Base-by-base conservation (phyloP, 1,140 invertebrate species). In the Pinna nobilis region DNA sequence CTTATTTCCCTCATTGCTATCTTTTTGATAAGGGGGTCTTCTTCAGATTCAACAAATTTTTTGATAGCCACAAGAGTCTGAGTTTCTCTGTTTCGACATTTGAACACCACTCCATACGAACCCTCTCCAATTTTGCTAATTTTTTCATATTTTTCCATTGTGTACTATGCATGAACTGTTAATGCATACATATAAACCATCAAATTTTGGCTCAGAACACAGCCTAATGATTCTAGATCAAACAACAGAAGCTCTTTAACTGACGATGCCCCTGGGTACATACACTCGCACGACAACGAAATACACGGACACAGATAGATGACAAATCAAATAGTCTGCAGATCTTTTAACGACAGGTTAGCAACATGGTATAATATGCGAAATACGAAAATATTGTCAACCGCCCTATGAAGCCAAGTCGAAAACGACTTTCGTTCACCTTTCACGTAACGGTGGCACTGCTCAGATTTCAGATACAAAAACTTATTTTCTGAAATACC, bases 101-200 rank as follows among this genome's bases (percentile, higher is more conserved):
- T 99, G 92, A 98, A 99, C 55, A 99, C 98, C 68, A 99, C 93
- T 9, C 98, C 98, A 89, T 99, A 99, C 49, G 96, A 98, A 65
- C 98, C 98, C 91, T 99, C 98, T 70, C 98, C 98, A 41, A 99
- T 94, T 85, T 98, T 97, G 50, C 93, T 94, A 20, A 99, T 90
- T 90, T 97, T 97, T 89, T 99, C 98, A 91, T 99, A 99, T 69
- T 97, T 94, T 90, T 99, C 98, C 97, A 99, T 99, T 57, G 35
- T 74, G 51, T 61, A 35, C 63, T 47, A 50, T 41, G 30, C 39
- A 53, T 35, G 33, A 57, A 49, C n/a, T 55, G 57, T 66, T 69
- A 44, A 60, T 74, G 20, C 39, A 41, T 33, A 44, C 66, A 51
- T 55, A 50, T 49, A 68, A 57, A 53, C 60, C 72, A 65, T 28